phyloP scores from a whole-genome alignment of 2,888 invertebrate genomes.

The Chaitophorus viminalis region DNA sequence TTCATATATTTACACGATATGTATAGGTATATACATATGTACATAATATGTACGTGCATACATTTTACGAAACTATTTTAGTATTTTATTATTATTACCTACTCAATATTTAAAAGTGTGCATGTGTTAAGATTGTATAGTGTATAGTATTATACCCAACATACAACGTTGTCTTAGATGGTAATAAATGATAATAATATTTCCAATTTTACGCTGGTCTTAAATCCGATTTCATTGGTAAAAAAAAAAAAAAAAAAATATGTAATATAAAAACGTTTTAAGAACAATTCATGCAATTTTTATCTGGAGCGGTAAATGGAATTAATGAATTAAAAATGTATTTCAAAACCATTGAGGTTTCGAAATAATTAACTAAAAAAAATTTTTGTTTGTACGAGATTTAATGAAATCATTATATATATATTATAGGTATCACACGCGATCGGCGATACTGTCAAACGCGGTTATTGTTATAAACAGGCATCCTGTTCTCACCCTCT shows the following conservation, averaged over 20 bases:
- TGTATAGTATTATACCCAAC: no score
- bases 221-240: background rate
- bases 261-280: no score
- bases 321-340: no score
- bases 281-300: no score
- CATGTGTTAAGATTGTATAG: no score
- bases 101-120: background rate
- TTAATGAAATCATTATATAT: background rate
- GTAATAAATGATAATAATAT: background rate
- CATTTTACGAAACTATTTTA: background rate
- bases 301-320: no score
- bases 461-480: background rate
- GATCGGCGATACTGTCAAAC: no score
- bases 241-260: background rate
- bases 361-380: background rate
- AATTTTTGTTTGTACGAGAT: background rate
- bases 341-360: no score
- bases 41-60: no score
- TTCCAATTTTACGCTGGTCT: background rate
- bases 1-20: background rate
- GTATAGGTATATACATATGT: no score
- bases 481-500: background rate
- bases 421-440: background rate
- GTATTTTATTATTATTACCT: constrained; percentile 6
- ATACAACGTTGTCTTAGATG: background rate